Evolutionary conservation across 2,797 vertebrate species (phyloP), one percentile per base, ranked within the genome.

Genomic region (Labeo calbasu): DNA sequence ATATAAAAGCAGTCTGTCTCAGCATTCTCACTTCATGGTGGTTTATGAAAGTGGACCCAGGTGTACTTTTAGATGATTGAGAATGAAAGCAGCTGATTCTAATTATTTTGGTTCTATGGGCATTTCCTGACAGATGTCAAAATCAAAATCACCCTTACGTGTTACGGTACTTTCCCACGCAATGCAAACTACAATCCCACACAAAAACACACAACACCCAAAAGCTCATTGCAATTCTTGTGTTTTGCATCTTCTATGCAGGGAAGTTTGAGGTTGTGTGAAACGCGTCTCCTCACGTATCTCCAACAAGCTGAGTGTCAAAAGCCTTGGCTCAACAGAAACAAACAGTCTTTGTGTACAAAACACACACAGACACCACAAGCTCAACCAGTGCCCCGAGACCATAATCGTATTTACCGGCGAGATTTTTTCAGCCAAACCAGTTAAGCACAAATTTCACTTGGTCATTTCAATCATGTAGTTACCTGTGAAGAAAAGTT

Each of bases 271-370:
- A 65, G 59, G 55, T 36, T 43, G 21, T 73, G 55, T 72, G 46
- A 76, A 71, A 66, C 43, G 28, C 3, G 8, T 36, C 2, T 68
- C 28, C 32, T 40, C 40, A 1, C 19, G 13, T 17, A 69, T 63
- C 28, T 46, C 46, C 19, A n/a, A 78, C 81, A 73, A 79, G 23
- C 32, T 55, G 23, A 66, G 53, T 15, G 5, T 81, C 51, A 73
- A 36, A 32, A 36, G 72, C 53, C 78, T 65, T 0, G 12, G 12
- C 73, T 51, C 70, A 68, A 43, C 72, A 69, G 61, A 76, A 80
- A 86, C 80, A 85, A 86, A 77, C 68, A 57, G 73, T 75, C 77
- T 84, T 85, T 88, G 84, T 87, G 36, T 81, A 63, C 46, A 75
- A 15, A 85, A 78, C 59, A 85, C 46, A 70, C 57, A 70, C 40